Conservation (phyloP, 2,113 vertebrate genomes). For the Seriola dumerili region DNA sequence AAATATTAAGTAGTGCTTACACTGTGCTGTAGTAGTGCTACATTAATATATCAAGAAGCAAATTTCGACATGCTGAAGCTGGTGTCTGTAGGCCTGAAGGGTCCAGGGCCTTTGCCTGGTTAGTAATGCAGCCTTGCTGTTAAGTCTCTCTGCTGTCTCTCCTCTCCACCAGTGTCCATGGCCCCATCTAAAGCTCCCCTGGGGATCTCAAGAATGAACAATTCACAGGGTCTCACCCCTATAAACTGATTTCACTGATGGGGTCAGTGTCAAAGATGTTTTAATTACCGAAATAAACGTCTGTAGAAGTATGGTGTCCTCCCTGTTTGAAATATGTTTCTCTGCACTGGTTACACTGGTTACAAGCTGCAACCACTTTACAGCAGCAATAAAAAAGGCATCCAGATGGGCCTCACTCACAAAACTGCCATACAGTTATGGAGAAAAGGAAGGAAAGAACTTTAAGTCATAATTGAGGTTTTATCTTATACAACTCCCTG, state of each 20-base stretch:
- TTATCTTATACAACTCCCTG: conserved; percentile 1
- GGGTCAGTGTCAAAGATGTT: conserved; percentile 46
- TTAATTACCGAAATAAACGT: conserved; percentile 45
- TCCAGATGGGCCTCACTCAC: background rate
- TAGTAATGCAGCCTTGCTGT: background rate
- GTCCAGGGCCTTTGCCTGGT: background rate
- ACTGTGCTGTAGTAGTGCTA: too few relatives aligned
- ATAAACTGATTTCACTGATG: conserved; percentile 43
- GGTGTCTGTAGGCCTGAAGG: background rate
- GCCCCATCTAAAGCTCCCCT: conserved; percentile 6
- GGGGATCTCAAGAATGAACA: conserved; percentile 30
- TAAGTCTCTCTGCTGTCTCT: background rate
- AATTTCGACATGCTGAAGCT: background rate
- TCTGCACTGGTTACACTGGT: conserved; percentile 8
- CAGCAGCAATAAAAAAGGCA: conserved; percentile 36
- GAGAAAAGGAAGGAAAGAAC: background rate
- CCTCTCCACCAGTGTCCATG: conserved; percentile 7
- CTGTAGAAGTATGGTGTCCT: background rate
- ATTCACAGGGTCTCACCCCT: conserved; percentile 31
- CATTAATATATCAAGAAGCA: background rate
- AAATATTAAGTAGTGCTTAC: too few relatives aligned
- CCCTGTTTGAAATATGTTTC: conserved; percentile 22
- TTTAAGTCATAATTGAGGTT: background rate
- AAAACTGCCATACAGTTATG: background rate
- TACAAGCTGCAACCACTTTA: conserved; percentile 1